These are phyloP conservation scores for Pseudochromis fuscus DNA, from an alignment of 2,797 vertebrate species.

Conservation along the genomic window DNA sequence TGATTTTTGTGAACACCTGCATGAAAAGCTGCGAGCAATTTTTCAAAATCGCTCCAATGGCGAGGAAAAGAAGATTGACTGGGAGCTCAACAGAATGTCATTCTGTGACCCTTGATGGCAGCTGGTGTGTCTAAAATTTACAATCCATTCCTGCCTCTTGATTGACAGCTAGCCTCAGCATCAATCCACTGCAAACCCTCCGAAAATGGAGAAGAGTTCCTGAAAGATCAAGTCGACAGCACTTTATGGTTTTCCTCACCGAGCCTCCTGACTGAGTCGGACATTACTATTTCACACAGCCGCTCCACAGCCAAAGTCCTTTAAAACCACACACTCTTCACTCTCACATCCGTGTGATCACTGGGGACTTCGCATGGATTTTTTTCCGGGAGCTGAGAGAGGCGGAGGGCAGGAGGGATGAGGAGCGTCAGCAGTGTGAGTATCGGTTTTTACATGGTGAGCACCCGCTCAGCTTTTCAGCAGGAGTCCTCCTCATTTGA, in stretches of 20 bases:
- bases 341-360: slow-evolving; percentile 59
- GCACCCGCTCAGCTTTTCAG: slow-evolving; percentile 73
- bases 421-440: slow-evolving; percentile 63
- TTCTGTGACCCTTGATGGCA: background rate
- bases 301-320: slow-evolving; percentile 62
- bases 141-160: background rate
- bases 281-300: slow-evolving; percentile 69
- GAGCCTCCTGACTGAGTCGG: slow-evolving; percentile 50
- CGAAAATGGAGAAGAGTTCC: slow-evolving; percentile 41
- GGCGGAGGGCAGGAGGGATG: slow-evolving; percentile 55
- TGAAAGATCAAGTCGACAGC: slow-evolving; percentile 58
- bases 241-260: slow-evolving; percentile 20
- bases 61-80: background rate
- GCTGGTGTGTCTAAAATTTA: background rate
- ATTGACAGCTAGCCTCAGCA: slow-evolving; percentile 34
- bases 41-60: background rate
- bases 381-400: slow-evolving; percentile 49
- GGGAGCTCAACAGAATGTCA: background rate
- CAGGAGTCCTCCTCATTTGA: slow-evolving; percentile 74
- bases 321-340: slow-evolving; percentile 68
- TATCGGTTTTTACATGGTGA: slow-evolving; percentile 67
- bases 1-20: background rate
- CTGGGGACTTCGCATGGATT: slow-evolving; percentile 67
- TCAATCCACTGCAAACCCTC: slow-evolving; percentile 12
- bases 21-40: background rate